Evolutionary conservation across 2,888 invertebrate genomes (phyloP).

Genomic region (Belgica antarctica): DNA sequence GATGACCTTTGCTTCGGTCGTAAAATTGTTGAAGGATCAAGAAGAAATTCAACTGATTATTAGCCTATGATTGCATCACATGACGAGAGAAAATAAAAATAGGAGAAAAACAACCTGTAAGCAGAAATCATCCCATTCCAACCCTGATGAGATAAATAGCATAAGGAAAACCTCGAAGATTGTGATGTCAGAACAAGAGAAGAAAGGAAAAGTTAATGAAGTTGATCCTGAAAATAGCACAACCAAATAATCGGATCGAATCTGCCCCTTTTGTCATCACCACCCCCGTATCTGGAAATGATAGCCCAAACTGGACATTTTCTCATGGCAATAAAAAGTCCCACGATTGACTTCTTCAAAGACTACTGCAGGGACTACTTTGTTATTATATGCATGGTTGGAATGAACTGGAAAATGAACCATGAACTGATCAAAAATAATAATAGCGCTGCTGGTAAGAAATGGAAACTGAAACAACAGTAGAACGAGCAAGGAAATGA

Average conservation of each 20-base stretch:
- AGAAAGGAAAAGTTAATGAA: constrained; percentile 40
- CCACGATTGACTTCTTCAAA: constrained; percentile 33
- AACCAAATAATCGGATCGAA: constrained; percentile 43
- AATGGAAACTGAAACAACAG: too few species aligned
- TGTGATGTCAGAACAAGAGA: constrained; percentile 28
- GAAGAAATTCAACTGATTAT: not conserved
- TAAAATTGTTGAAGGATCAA: not conserved
- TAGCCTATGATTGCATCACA: not conserved
- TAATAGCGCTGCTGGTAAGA: too few species aligned
- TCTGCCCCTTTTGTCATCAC: constrained; percentile 41
- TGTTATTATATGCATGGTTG: too few species aligned
- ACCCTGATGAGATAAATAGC: not conserved
- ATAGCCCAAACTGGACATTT: constrained; percentile 28
- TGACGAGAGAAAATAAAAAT: not conserved
- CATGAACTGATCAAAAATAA: too few species aligned
- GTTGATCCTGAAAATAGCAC: constrained; percentile 35
- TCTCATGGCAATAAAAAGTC: constrained; percentile 14
- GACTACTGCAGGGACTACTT: too few species aligned
- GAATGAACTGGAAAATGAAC: too few species aligned
- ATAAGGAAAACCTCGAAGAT: constrained; percentile 26
- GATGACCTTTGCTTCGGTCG: constrained; percentile 36
- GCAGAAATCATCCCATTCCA: constrained; percentile 12
- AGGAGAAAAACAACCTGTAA: constrained; percentile 31
- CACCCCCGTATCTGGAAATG: constrained; percentile 7
- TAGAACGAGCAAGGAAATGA: too few species aligned